Evolutionary conservation across 2,888 invertebrate species (phyloP), one percentile per base, ranked within the genome.

Genomic region (Alentia gelatinosa): DNA sequence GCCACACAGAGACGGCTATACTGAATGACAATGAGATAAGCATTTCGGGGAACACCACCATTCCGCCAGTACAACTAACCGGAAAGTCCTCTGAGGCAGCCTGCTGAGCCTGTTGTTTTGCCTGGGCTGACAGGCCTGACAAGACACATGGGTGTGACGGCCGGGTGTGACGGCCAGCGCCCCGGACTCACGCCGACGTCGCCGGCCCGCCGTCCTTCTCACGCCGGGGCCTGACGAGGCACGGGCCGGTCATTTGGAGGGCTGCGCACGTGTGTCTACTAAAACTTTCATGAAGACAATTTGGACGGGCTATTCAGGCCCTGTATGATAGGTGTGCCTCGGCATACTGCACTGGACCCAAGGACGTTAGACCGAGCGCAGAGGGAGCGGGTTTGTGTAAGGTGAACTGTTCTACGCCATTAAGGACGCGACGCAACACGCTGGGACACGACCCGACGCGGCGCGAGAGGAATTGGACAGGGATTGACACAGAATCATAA

Each of bases 241-340:
- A 33, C 74, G 74, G 33, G 74, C 30, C 74, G 79, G 79, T 79
- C 79, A 79, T 39, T 79, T 39, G 15, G 39, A 15, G 15, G 39
- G 15, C 79, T 9, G 39, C n/a, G 79, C 79, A 79, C 79, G 79
- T 79, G 79, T 39, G 79, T 39, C 79, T 39, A 79, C 79, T 79
- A 35, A 79, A 79, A 79, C 23, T 79, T 79, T 79, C 79, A 79
- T 79, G 79, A 79, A 79, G 79, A 79, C 79, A 79, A 79, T 79
- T 79, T 79, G 79, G 79, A 19, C 26, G 23, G 79, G 39, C 37
- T 26, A 37, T 39, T 39, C 79, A 79, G 79, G 39, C 1, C 79
- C 79, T 26, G 35, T 79, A 79, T 79, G 79, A 79, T 79, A 79
- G 79, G 74, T 74, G 74, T 74, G 74, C 74, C 26, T 26, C 74